Evolutionary conservation across 2,888 invertebrate genomes (phyloP).

Genomic region (Cantharis flavilabris): DNA sequence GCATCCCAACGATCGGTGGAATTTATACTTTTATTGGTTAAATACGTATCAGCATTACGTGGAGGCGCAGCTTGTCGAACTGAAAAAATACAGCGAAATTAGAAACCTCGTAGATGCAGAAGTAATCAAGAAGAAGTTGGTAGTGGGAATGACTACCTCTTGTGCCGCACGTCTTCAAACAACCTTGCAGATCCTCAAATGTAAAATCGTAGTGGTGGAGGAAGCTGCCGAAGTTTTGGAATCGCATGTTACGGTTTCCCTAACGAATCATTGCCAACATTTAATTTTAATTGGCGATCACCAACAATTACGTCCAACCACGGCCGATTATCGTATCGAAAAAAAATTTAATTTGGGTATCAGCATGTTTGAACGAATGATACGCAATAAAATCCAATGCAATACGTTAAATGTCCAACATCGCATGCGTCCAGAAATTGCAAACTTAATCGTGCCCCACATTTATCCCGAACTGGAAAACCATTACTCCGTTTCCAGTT

Average conservation of each 20-base stretch:
- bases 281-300: constrained; percentile 87
- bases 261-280: constrained; percentile 76
- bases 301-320: constrained; percentile 74
- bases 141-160: constrained; percentile 82
- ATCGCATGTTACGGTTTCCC: constrained; percentile 78
- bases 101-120: constrained; percentile 63
- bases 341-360: constrained; percentile 70
- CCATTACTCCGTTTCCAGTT: constrained; percentile 62
- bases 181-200: constrained; percentile 63
- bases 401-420: constrained; percentile 69
- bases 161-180: constrained; percentile 71
- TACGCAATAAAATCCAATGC: constrained; percentile 65
- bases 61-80: constrained; percentile 30
- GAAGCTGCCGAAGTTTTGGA: constrained; percentile 91
- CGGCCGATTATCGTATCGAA: constrained; percentile 68
- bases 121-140: no score
- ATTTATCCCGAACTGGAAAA: constrained; percentile 70
- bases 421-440: constrained; percentile 74
- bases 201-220: constrained; percentile 78
- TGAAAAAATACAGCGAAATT: constrained; percentile 32
- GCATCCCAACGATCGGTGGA: constrained; percentile 44
- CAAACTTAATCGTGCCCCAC: constrained; percentile 63
- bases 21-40: constrained; percentile 48
- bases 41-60: constrained; percentile 31
- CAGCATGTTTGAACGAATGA: constrained; percentile 82